These are phyloP conservation scores for Hippocampus abdominalis DNA, from an alignment of 2,113 vertebrate genomes.

Conservation along the genomic window DNA sequence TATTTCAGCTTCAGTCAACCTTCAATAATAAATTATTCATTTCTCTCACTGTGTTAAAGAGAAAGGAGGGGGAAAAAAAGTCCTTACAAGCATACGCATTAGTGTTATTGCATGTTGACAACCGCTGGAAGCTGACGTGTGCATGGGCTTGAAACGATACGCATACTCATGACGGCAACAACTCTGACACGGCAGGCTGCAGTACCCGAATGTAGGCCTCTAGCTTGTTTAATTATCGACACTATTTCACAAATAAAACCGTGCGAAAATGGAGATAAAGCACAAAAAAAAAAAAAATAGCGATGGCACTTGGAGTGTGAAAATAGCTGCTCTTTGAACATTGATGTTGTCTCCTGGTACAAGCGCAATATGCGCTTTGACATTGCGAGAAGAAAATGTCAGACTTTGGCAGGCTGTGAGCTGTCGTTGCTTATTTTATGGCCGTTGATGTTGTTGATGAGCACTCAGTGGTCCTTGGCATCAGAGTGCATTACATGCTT, in stretches of 20 bases:
- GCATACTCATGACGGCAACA: conserved; percentile 21
- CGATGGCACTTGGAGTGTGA: conserved; percentile 35
- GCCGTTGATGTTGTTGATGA: conserved; percentile 51
- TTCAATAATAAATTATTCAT: not conserved
- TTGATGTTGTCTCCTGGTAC: conserved; percentile 38
- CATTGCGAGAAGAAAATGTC: conserved; percentile 44
- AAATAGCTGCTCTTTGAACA: conserved; percentile 42
- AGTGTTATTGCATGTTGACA: conserved; percentile 19
- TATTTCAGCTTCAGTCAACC: conserved; percentile 29
- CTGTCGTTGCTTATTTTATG: conserved; percentile 60
- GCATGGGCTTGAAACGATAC: conserved; percentile 21
- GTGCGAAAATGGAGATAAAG: conserved; percentile 31
- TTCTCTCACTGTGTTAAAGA: not conserved
- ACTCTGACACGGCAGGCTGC: conserved; percentile 9
- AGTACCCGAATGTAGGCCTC: conserved; percentile 18
- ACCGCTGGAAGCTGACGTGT: conserved; percentile 5
- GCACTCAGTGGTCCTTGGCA: conserved; percentile 19
- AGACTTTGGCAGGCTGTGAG: conserved; percentile 47
- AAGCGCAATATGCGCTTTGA: conserved; percentile 37
- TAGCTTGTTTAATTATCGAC: conserved; percentile 29
- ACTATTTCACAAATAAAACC: conserved; percentile 40
- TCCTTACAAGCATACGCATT: conserved; percentile 16
- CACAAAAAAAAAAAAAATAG: conserved; percentile 12
- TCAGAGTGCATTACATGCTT: conserved; percentile 40
- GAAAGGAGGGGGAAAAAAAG: too few relatives aligned